Evolutionary conservation across 2,797 vertebrate species (phyloP), one percentile per base, ranked within the genome.

Genomic region (Xiphophorus birchmanni): DNA sequence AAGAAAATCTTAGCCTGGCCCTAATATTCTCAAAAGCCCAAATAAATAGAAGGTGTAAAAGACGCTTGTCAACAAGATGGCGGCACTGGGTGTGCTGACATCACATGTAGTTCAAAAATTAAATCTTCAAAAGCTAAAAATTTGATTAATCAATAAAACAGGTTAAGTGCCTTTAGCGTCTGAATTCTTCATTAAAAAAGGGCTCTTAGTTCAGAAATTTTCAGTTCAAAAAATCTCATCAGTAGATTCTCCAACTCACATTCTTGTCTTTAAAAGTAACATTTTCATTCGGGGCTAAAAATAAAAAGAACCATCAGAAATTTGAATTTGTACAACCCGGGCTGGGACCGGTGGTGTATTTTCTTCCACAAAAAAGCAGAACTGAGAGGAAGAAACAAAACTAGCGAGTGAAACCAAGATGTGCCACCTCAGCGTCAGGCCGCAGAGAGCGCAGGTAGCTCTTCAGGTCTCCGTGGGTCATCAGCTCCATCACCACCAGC

Each of bases 401-500:
- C 44, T 18, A 60, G 35, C 35, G 58, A 50, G 17, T 52, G 67
- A 77, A 84, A 44, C 65, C 35, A 75, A 7, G n/a, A 71, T 67
- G 12, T 74, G 4, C 1, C 92, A 99, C 98, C 97, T 99, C 98
- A 1, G 98, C 95, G 1, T 99, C 97, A 0, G 98, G 98, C 7
- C 98, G 94, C 78, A 99, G 94, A 18, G 96, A 97, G 72, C 98
- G 97, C 74, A 99, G 95, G 92, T 95, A 98, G 89, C 97, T 99
- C 88, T 99, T 99, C 84, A 99, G 87, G 84, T 99, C 98, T 10
- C 98, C 98, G 0, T 99, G 97, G 42, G 97, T 97, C 98, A 99
- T 99, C 82, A 99, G 87, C 93, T 99, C 98, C 98, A 99, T 99
- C 87, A 99, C 96, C 75, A 99, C 98, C 86, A 99, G 93, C 0